Evolutionary conservation across 1,140 invertebrate species (phyloP).

Genomic region (Aphelenchoides fujianensis): DNA sequence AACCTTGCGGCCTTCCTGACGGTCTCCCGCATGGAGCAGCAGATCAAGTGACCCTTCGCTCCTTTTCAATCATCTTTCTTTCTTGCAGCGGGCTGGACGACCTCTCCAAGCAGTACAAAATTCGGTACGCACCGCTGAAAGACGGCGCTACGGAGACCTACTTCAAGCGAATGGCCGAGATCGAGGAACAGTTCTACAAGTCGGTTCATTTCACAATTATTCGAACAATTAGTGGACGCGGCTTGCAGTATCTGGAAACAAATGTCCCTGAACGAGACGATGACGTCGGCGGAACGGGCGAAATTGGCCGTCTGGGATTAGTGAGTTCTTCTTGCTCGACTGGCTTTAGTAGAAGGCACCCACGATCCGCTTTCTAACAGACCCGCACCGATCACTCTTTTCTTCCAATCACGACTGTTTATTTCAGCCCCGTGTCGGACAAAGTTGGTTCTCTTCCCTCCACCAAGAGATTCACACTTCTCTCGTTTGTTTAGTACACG

Average conservation of each 20-base stretch:
- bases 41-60: conserved; percentile 78
- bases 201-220: conserved; percentile 65
- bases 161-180: conserved; percentile 86
- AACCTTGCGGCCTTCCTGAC: conserved; percentile 95
- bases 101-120: conserved; percentile 88
- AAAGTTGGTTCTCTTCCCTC: too few relatives aligned
- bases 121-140: conserved; percentile 83
- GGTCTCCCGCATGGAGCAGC: conserved; percentile 89
- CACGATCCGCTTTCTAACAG: too few relatives aligned
- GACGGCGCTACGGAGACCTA: conserved; percentile 83
- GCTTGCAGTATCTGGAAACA: conserved; percentile 87
- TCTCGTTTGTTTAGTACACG: too few relatives aligned
- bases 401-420: too few relatives aligned
- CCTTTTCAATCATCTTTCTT: too few relatives aligned
- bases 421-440: too few relatives aligned
- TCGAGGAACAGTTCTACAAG: conserved; percentile 91
- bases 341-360: too few relatives aligned
- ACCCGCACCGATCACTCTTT: too few relatives aligned
- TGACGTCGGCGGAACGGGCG: conserved; percentile 80
- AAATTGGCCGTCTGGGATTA: conserved; percentile 97
- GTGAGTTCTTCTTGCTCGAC: too few relatives aligned
- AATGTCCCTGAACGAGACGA: conserved; percentile 87
- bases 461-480: too few relatives aligned
- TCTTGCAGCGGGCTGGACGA: conserved; percentile 90
- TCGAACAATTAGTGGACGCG: not conserved